phyloP scores from a whole-genome alignment of 2,113 vertebrate genomes.

The Glaucidium brasilianum region DNA sequence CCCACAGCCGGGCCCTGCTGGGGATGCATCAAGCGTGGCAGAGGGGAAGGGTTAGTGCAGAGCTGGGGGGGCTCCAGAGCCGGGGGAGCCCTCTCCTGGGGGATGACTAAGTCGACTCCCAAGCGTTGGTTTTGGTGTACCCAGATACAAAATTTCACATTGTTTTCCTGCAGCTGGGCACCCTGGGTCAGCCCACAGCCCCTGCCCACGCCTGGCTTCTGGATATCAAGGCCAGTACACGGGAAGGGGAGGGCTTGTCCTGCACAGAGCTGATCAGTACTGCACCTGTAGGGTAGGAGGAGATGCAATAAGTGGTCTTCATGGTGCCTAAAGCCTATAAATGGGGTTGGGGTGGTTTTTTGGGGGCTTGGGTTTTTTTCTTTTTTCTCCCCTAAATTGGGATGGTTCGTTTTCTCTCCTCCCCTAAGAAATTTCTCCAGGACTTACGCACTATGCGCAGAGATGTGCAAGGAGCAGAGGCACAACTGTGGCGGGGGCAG shows the following conservation, averaged over 20 bases:
- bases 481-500: background rate
- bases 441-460: background rate
- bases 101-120: background rate
- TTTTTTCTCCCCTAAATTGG: background rate
- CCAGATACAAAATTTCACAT: background rate
- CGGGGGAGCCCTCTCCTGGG: background rate
- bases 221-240: background rate
- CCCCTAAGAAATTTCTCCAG: background rate
- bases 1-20: background rate
- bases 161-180: background rate
- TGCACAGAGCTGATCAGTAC: conserved; percentile 21
- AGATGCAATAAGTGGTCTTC: conserved; percentile 53
- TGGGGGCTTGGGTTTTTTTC: background rate
- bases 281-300: conserved; percentile 1
- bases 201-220: background rate
- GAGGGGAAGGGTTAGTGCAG: conserved; percentile 58
- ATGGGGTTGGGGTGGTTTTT: background rate
- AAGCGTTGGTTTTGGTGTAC: background rate
- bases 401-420: background rate
- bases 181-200: fast-evolving
- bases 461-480: background rate
- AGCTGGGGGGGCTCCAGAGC: background rate
- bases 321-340: conserved; percentile 61
- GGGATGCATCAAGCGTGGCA: conserved; percentile 78
- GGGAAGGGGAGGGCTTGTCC: background rate